Evolutionary conservation across 2,888 invertebrate species (phyloP), one percentile per base, ranked within the genome.

Genomic region (Aphrophora alni): DNA sequence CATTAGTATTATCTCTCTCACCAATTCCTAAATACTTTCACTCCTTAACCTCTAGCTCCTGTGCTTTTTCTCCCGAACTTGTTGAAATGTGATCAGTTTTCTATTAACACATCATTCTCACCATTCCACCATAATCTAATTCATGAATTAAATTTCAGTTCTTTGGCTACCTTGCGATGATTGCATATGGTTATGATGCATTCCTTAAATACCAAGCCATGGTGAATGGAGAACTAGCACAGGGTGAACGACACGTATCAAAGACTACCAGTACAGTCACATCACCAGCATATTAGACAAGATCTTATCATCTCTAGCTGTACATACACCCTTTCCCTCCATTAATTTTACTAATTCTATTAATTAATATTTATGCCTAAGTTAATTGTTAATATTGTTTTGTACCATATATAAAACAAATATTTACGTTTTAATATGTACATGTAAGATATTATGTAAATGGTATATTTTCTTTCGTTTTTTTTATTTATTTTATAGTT

Each of bases 91-190:
- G n/a, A n/a, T n/a, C n/a, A n/a, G n/a, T n/a, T n/a, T n/a, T n/a
- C n/a, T n/a, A n/a, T n/a, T n/a, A n/a, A n/a, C n/a, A n/a, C n/a
- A n/a, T n/a, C n/a, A n/a, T n/a, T n/a, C n/a, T n/a, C n/a, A n/a
- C n/a, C n/a, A n/a, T n/a, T n/a, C n/a, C n/a, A n/a, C n/a, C n/a
- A n/a, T n/a, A n/a, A n/a, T n/a, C n/a, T n/a, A n/a, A n/a, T n/a
- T n/a, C n/a, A n/a, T n/a, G n/a, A n/a, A n/a, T n/a, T n/a, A n/a
- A n/a, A n/a, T 90, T 92, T 38, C 88, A 96, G 96, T 94, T 97
- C 89, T 97, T 97, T 89, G 97, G 96, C 25, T 97, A 94, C 89
- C 91, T 92, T 84, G 94, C 94, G 24, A 95, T 95, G 93, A 88
- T 93, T 27, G 92, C 91, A 38, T 97, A 97, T 89, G 95, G 91